Evolutionary conservation across 2,888 invertebrate species (phyloP).

Genomic region (Ochlodes sylvanus): DNA sequence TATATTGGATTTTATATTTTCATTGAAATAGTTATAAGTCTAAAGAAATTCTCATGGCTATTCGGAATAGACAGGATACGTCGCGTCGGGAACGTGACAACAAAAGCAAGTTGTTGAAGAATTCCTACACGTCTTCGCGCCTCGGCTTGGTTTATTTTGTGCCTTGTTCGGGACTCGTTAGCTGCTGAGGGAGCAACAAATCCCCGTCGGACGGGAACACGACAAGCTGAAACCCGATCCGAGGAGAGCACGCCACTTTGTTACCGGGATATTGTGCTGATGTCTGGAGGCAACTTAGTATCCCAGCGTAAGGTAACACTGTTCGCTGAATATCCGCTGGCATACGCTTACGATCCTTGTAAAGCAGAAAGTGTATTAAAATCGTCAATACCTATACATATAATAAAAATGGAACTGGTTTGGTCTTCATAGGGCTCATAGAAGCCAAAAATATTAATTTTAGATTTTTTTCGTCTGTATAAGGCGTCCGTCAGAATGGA

Average conservation of each 20-base stretch:
- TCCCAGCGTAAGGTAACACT: background rate
- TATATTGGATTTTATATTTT: background rate
- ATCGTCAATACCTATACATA: background rate
- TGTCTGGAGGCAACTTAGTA: slow-evolving; percentile 22
- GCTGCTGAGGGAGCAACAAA: slow-evolving; percentile 59
- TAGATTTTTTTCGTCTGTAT: too few relatives aligned
- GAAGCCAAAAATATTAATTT: too few relatives aligned
- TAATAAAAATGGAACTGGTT: too few relatives aligned
- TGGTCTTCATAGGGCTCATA: too few relatives aligned
- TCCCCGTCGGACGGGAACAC: slow-evolving; percentile 60
- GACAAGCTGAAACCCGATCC: slow-evolving; percentile 64
- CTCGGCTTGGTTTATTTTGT: slow-evolving; percentile 44
- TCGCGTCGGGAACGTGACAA: slow-evolving; percentile 31
- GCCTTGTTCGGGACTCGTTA: slow-evolving; percentile 59
- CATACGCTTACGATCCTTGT: background rate
- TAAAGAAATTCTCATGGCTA: background rate
- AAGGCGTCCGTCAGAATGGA: too few relatives aligned
- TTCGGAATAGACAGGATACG: slow-evolving; percentile 16
- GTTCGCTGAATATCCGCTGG: background rate
- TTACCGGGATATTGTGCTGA: slow-evolving; percentile 32
- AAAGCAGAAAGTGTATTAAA: background rate
- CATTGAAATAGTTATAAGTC: background rate
- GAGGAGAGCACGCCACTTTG: slow-evolving; percentile 38
- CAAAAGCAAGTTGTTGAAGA: slow-evolving; percentile 39
- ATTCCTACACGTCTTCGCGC: slow-evolving; percentile 35